Percentiles rank a stretch among this genome's conserved stretches.
phyloP scores from a whole-genome alignment of 2,797 vertebrate species.

The Microtus agrestis region DNA sequence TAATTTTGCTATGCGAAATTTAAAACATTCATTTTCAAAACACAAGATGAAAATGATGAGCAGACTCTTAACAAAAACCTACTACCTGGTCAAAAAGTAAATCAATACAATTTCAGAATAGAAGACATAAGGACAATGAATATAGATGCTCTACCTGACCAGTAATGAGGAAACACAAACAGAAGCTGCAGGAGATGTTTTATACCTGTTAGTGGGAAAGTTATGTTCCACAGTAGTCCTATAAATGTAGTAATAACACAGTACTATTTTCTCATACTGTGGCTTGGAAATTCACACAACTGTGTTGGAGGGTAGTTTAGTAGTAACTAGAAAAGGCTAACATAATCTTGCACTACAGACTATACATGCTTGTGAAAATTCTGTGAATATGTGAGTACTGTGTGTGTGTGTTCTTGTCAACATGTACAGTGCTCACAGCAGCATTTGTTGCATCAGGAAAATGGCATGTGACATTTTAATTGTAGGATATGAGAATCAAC shows the following conservation, averaged over 20 bases:
- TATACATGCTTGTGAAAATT: neutral
- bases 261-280: neutral
- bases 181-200: neutral
- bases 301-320: constrained; percentile 50
- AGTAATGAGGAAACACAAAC: neutral
- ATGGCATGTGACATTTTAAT: neutral
- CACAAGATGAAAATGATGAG: neutral
- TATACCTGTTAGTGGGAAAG: neutral
- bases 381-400: neutral
- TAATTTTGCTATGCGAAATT: neutral
- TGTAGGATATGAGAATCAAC: neutral
- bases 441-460: neutral
- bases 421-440: neutral
- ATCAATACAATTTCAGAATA: neutral
- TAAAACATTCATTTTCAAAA: neutral
- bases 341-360: neutral
- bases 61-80: neutral
- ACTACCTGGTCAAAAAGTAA: neutral
- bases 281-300: neutral
- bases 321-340: constrained; percentile 7
- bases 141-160: neutral
- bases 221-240: neutral
- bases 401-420: neutral
- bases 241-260: constrained; percentile 44
- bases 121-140: neutral